Evolutionary conservation across 2,888 invertebrate species (phyloP).

Genomic region (Lasioglossum villosulum): DNA sequence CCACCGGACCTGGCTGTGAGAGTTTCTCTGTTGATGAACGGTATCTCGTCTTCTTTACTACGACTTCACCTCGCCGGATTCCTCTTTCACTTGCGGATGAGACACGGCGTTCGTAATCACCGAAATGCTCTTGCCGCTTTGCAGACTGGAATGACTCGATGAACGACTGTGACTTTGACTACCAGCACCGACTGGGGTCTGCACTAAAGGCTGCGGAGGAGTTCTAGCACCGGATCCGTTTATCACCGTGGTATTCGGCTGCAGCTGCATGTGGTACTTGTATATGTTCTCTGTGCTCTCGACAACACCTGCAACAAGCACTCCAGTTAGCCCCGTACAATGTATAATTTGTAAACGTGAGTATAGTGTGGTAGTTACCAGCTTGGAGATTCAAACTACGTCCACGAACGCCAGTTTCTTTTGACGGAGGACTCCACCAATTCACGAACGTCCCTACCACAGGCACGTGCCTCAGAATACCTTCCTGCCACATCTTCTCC

Average conservation of each 20-base stretch:
- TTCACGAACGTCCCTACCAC: slow-evolving; percentile 97
- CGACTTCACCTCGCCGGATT: slow-evolving; percentile 73
- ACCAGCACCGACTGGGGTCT: slow-evolving; percentile 87
- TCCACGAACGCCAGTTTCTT: slow-evolving; percentile 92
- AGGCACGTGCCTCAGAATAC: slow-evolving; percentile 96
- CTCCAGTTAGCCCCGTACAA: neutral
- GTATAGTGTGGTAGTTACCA: slow-evolving; percentile 67
- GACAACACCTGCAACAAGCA: slow-evolving; percentile 88
- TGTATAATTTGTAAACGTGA: neutral
- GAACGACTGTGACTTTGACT: slow-evolving; percentile 87
- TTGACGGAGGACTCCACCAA: slow-evolving; percentile 97
- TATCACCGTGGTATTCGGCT: slow-evolving; percentile 86
- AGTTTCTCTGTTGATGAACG: slow-evolving; percentile 29
- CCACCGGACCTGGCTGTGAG: slow-evolving; percentile 24
- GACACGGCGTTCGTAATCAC: slow-evolving; percentile 69
- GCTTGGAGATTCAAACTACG: slow-evolving; percentile 91
- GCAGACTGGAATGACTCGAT: slow-evolving; percentile 86
- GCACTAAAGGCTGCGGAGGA: slow-evolving; percentile 89
- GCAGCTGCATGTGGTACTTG: slow-evolving; percentile 93
- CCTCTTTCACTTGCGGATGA: slow-evolving; percentile 78
- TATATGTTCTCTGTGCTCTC: slow-evolving; percentile 93
- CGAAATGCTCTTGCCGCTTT: slow-evolving; percentile 80
- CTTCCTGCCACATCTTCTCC: slow-evolving; percentile 96
- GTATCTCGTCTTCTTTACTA: slow-evolving; percentile 67
- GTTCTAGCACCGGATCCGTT: slow-evolving; percentile 87